Conservation (phyloP, 2,797 vertebrate species). For the Urocyon cinereoargenteus region DNA sequence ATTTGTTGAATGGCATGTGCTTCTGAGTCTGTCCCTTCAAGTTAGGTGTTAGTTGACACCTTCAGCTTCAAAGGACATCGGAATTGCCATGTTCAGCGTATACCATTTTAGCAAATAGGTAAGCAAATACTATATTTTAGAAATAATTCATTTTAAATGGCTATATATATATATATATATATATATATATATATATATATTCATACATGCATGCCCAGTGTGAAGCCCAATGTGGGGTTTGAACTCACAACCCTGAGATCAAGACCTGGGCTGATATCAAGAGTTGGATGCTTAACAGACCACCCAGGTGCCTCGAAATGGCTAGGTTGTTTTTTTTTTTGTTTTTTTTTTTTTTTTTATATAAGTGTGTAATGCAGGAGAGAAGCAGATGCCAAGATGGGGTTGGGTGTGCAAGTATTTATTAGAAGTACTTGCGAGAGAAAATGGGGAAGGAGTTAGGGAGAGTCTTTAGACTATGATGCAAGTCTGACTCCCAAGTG, state of each 20-base stretch:
- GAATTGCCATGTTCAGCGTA: neutral
- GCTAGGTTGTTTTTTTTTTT: neutral
- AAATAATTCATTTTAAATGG: constrained; percentile 50
- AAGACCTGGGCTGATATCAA: neutral
- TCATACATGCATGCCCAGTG: no score
- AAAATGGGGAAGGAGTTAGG: neutral
- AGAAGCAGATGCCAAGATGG: constrained; percentile 9
- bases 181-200: no score
- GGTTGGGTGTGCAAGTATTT: neutral
- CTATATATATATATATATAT: neutral
- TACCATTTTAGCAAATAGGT: constrained; percentile 40
- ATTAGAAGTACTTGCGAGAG: constrained; percentile 26
- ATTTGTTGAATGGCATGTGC: neutral
- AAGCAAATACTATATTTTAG: constrained; percentile 25
- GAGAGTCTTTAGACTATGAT: neutral
- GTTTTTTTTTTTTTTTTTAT: no score
- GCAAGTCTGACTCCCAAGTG: constrained; percentile 18
- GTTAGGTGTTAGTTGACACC: neutral
- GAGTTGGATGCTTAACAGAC: neutral
- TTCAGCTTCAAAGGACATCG: neutral
- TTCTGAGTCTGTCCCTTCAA: constrained; percentile 2
- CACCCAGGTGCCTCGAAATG: neutral
- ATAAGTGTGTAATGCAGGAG: neutral
- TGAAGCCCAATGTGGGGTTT: neutral
- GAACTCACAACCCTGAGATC: neutral